phyloP scores from a whole-genome alignment of 2,113 vertebrate species.

The Nothoprocta perdicaria region DNA sequence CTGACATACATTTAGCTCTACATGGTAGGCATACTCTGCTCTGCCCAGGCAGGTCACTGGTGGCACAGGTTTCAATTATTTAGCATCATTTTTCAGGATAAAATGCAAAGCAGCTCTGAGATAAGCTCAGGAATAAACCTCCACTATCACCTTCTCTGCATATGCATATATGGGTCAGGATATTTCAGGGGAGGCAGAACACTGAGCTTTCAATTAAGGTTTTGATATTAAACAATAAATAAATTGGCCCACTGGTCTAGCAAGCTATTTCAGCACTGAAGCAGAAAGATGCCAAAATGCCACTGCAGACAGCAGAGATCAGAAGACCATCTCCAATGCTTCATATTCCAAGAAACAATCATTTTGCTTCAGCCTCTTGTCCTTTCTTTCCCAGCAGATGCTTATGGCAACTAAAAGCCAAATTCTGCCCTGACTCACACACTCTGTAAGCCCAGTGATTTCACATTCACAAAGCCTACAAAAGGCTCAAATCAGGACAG shows the following conservation, averaged over 20 bases:
- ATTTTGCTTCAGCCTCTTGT: background rate
- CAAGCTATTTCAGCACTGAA: background rate
- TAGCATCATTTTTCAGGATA: background rate
- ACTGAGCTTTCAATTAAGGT: background rate
- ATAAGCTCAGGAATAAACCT: background rate
- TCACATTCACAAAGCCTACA: background rate
- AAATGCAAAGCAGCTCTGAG: conserved; percentile 25
- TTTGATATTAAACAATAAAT: background rate
- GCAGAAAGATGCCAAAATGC: background rate
- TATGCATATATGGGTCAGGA: background rate
- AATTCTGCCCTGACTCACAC: background rate
- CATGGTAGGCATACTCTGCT: background rate
- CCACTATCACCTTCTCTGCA: conserved; percentile 2
- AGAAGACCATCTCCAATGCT: background rate
- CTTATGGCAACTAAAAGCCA: background rate
- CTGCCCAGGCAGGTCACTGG: background rate
- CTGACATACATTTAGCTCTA: background rate
- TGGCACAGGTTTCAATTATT: background rate
- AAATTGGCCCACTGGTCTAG: background rate
- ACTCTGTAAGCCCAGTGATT: background rate
- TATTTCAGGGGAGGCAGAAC: background rate
- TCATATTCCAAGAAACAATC: background rate
- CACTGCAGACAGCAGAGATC: background rate
- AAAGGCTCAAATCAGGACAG: background rate
- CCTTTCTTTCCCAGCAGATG: background rate